A percentile compares a stretch with the other conserved stretches of the same genome.
Evolutionary conservation across 2,113 vertebrate species (phyloP).

Genomic region (Odontophorus gujanensis): DNA sequence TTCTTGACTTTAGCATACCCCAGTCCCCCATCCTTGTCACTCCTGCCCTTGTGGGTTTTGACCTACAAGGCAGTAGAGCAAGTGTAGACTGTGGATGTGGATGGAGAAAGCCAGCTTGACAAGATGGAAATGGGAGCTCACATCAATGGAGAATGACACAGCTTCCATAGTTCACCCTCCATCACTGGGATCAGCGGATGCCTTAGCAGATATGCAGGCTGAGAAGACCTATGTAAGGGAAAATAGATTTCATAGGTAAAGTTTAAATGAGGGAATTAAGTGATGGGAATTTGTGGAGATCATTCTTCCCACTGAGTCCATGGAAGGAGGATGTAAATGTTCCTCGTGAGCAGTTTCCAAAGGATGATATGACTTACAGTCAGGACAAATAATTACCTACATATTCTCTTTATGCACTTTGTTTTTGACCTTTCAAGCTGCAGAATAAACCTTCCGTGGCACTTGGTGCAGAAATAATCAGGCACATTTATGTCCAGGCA

Average conservation of each 20-base stretch:
- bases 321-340: slow-evolving; percentile 20
- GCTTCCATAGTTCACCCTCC: not conserved
- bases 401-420: not conserved
- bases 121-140: slow-evolving; percentile 75
- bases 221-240: not conserved
- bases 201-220: not conserved
- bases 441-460: not conserved
- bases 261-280: not conserved
- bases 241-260: not conserved
- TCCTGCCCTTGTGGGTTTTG: not conserved
- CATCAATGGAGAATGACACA: slow-evolving; percentile 24
- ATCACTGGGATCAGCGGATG: not conserved
- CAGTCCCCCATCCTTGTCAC: not conserved
- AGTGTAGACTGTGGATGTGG: not conserved
- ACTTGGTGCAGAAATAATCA: not conserved
- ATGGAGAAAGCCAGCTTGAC: not conserved
- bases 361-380: not conserved
- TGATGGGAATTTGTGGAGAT: slow-evolving; percentile 3
- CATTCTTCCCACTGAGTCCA: not conserved
- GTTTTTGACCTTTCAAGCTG: not conserved
- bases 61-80: slow-evolving; percentile 6
- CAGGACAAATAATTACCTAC: not conserved
- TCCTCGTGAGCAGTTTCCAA: not conserved
- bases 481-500: not conserved
- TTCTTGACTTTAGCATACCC: not conserved